phyloP scores from a whole-genome alignment of 2,113 vertebrate species.

The Rhodinocichla rosea region DNA sequence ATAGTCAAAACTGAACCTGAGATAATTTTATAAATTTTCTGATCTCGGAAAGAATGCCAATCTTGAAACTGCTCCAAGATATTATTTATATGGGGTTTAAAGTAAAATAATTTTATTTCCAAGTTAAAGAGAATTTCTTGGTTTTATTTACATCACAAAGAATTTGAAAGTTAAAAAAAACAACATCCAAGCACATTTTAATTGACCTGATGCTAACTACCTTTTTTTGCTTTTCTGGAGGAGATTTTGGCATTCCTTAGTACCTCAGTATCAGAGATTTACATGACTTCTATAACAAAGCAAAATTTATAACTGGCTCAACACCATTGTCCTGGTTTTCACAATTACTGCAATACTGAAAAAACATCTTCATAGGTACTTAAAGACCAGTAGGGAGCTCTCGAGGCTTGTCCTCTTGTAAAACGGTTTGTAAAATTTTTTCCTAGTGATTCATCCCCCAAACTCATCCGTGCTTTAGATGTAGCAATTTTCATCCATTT shows the following conservation, averaged over 20 bases:
- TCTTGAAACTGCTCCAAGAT: background rate
- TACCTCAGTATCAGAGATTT: background rate
- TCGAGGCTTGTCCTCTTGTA: background rate
- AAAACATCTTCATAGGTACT: background rate
- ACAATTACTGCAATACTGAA: background rate
- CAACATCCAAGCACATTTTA: background rate
- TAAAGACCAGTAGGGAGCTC: constrained; percentile 6
- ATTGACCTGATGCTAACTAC: background rate
- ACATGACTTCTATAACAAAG: background rate
- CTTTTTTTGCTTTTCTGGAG: background rate
- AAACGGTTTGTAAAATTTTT: background rate
- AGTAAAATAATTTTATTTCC: background rate
- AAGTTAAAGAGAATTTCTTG: background rate
- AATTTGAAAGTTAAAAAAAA: background rate
- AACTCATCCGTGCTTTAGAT: background rate
- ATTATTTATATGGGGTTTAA: background rate
- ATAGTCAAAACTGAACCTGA: background rate
- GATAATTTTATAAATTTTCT: background rate
- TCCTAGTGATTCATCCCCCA: background rate
- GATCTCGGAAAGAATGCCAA: background rate
- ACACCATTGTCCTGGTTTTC: background rate
- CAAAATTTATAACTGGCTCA: background rate
- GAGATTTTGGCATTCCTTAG: background rate
- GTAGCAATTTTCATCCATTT: constrained; percentile 12
- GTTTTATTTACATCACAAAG: background rate